A percentile compares a stretch with the other conserved stretches of the same genome.
These are phyloP conservation scores for Watsonalla cultraria DNA, from an alignment of 2,888 invertebrate genomes.

Conservation along the genomic window DNA sequence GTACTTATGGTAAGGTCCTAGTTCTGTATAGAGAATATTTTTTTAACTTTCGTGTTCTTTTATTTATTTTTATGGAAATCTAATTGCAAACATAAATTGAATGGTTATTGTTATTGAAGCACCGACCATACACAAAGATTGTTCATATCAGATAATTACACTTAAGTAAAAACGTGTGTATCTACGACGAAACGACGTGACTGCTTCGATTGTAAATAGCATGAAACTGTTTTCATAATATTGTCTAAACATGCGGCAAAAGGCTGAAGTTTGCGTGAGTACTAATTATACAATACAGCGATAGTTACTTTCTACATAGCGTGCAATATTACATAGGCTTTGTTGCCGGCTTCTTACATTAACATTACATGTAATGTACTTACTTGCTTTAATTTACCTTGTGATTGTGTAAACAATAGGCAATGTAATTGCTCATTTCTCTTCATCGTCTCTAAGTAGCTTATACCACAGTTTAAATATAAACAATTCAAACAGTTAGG, in stretches of 20 bases:
- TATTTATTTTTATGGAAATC: too few relatives aligned
- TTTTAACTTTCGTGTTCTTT: too few relatives aligned
- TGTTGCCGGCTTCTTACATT: constrained; percentile 14
- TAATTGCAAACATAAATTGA: too few relatives aligned
- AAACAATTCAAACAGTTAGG: too few relatives aligned
- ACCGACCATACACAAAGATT: not conserved
- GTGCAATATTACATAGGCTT: constrained; percentile 13
- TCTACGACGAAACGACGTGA: constrained; percentile 12
- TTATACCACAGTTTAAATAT: too few relatives aligned
- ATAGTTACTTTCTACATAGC: constrained; percentile 17
- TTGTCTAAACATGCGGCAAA: constrained; percentile 74
- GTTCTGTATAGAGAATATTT: too few relatives aligned
- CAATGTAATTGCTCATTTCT: not conserved
- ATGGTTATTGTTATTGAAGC: not conserved
- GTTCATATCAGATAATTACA: constrained; percentile 12
- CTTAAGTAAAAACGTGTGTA: constrained; percentile 10
- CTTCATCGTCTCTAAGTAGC: not conserved
- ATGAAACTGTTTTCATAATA: constrained; percentile 53
- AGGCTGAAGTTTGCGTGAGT: constrained; percentile 88
- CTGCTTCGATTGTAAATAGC: constrained; percentile 58
- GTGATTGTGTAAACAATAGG: not conserved
- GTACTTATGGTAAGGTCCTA: too few relatives aligned
- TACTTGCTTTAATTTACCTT: not conserved
- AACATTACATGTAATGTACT: not conserved
- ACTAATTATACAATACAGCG: constrained; percentile 37